These are phyloP conservation scores for Microctenopoma lineatum DNA, from an alignment of 2,797 vertebrate species.

Conservation along the genomic window DNA sequence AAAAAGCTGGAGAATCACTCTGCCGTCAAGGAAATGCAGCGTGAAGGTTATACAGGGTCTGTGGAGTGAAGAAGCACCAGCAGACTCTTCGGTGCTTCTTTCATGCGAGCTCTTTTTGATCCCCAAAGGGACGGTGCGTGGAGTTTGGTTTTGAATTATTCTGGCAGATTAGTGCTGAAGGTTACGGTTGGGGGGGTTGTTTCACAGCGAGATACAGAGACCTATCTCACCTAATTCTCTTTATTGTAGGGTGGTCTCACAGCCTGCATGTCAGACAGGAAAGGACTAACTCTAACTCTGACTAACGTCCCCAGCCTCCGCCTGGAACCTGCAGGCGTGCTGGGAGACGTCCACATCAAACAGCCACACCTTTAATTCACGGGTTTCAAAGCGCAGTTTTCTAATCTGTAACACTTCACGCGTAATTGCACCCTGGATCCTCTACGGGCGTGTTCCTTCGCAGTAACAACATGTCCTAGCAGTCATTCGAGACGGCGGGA, in stretches of 20 bases:
- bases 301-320: conserved; percentile 27
- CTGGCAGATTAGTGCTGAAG: conserved; percentile 25
- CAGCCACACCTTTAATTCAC: conserved; percentile 47
- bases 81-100: conserved; percentile 17
- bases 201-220: conserved; percentile 49
- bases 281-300: too few relatives aligned
- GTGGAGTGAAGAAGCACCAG: conserved; percentile 35
- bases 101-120: conserved; percentile 46
- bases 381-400: conserved; percentile 13
- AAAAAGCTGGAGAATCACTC: conserved; percentile 62
- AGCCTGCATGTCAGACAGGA: conserved; percentile 34
- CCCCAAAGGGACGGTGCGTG: conserved; percentile 1
- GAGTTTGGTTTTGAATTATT: conserved; percentile 42
- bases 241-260: conserved; percentile 51
- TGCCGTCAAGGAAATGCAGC: conserved; percentile 39
- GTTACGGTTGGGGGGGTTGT: conserved; percentile 47
- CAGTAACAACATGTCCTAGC: conserved; percentile 21
- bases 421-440: conserved; percentile 26
- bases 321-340: conserved; percentile 34
- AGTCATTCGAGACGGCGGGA: not conserved
- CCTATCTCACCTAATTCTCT: conserved; percentile 60
- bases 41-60: conserved; percentile 49
- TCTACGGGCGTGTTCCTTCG: conserved; percentile 25
- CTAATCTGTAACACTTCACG: conserved; percentile 33
- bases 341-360: conserved; percentile 51